Conservation (phyloP, 2,888 invertebrate species). For the Beris morrisii region DNA sequence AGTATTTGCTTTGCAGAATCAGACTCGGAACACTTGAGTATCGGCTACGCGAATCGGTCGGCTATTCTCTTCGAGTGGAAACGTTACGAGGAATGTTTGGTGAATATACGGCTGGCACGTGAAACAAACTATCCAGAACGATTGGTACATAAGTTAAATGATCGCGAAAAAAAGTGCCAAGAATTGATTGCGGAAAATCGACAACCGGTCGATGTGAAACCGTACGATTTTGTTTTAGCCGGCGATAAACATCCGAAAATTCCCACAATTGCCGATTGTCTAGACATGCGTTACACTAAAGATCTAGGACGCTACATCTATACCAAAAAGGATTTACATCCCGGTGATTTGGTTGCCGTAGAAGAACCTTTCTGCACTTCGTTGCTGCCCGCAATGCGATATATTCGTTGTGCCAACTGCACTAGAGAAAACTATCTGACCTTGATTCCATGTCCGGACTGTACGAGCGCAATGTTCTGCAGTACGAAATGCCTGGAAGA, state of each 20-base stretch:
- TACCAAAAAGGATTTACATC: conserved; percentile 66
- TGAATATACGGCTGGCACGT: conserved; percentile 69
- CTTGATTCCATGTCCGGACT: conserved; percentile 53
- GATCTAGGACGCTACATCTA: conserved; percentile 72
- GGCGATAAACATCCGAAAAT: conserved; percentile 56
- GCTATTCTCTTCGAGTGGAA: conserved; percentile 69
- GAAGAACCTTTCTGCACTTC: conserved; percentile 75
- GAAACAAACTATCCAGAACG: conserved; percentile 63
- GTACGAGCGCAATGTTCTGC: conserved; percentile 55
- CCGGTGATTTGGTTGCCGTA: conserved; percentile 75
- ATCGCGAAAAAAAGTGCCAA: conserved; percentile 62
- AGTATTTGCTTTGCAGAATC: conserved; percentile 66
- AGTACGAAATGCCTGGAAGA: conserved; percentile 52
- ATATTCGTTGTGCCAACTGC: conserved; percentile 54
- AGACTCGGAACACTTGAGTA: conserved; percentile 62
- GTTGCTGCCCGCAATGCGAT: conserved; percentile 52
- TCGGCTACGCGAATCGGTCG: conserved; percentile 76
- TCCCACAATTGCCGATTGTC: conserved; percentile 65
- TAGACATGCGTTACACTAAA: conserved; percentile 62
- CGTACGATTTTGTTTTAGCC: conserved; percentile 49
- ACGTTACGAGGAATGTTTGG: conserved; percentile 66
- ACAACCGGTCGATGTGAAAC: conserved; percentile 42
- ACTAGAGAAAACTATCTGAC: conserved; percentile 52
- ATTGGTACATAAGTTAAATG: conserved; percentile 63
- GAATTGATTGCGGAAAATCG: conserved; percentile 44